Percentiles rank a stretch among this genome's conserved stretches.
These are phyloP conservation scores for Meleagris gallopavo DNA, from an alignment of 2,113 vertebrate genomes.

Conservation along the genomic window DNA sequence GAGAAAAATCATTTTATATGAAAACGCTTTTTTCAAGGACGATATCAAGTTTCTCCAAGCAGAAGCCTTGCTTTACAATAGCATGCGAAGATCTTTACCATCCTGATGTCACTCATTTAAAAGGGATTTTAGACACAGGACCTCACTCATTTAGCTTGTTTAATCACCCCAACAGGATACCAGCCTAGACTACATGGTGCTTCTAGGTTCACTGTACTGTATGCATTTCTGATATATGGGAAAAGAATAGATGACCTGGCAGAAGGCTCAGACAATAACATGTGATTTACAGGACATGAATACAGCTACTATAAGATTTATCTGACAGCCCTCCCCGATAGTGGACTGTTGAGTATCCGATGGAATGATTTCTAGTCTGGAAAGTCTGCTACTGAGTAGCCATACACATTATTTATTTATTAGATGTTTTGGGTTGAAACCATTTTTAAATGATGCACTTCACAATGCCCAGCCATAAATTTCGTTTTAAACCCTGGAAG, in stretches of 20 bases:
- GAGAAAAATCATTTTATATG: not conserved
- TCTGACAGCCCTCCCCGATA: conserved; percentile 89
- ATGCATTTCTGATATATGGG: conserved; percentile 94
- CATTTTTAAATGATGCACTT: conserved; percentile 90
- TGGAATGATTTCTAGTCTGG: conserved; percentile 93
- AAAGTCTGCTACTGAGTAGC: conserved; percentile 87
- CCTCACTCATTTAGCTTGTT: conserved; percentile 56
- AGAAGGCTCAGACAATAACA: conserved; percentile 96
- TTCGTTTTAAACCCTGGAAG: conserved; percentile 83
- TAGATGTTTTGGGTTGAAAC: conserved; percentile 91
- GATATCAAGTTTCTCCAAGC: not conserved
- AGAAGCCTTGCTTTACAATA: not conserved
- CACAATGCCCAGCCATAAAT: conserved; percentile 87
- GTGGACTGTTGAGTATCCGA: conserved; percentile 91
- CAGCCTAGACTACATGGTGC: conserved; percentile 70
- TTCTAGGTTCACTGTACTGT: conserved; percentile 79
- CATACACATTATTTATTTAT: conserved; percentile 95
- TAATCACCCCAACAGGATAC: conserved; percentile 75
- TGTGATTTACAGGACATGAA: conserved; percentile 98
- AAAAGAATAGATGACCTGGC: conserved; percentile 97
- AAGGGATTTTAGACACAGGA: not conserved
- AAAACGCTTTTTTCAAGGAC: not conserved
- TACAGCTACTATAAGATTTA: conserved; percentile 95
- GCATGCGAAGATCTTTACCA: not conserved
- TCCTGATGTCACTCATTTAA: not conserved